Evolutionary conservation across 30 jellyfish, hydroid and myxozoan genomes (phyloP), one percentile per base, ranked within the genome.

Genomic region (Aurelia sp.): DNA sequence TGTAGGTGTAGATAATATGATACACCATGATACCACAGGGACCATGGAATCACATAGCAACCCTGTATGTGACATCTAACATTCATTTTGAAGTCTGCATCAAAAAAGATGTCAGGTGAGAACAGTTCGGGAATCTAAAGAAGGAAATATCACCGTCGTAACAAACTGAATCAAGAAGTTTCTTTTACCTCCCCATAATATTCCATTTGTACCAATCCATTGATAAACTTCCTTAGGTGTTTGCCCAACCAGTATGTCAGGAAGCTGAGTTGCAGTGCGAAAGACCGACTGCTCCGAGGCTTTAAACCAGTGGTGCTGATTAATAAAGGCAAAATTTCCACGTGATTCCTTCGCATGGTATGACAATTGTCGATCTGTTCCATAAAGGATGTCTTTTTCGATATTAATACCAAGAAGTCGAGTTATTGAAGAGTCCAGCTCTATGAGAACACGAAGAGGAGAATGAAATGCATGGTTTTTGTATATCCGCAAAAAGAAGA

Each of bases 111-210:
- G 33, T 27, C 2, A 27, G 33, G 33, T 27, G 33, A 27, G 33
- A 27, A n/a, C n/a, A 27, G 33, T 27, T 27, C 2, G 1, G 33
- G 33, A 27, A 27, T 27, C 33, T 27, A 27, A 37, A 37, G 9
- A 37, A 1, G 4, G 50, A 37, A 37, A 37, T 37, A 37, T 37
- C 4, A 7, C 50, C 4, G 7, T 7, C 0, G 9, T 37, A 0
- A 37, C 50, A 0, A 37, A 37, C 50, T 37, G 4, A 37, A 37
- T 37, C 4, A 44, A 8, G 15, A 44, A 4, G 10, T 10, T 71
- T 27, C 33, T 41, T 81, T 41, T 81, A 67, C 91, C 89, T 78
- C 89, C 89, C 89, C 89, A 78, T 18, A 5, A 30, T 17, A 13
- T 22, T 47, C 89, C 89, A 50, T 48, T 78, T 13, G 1, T 63